Conservation (phyloP, 2,797 vertebrate genomes). For the Chloroceryle inda region DNA sequence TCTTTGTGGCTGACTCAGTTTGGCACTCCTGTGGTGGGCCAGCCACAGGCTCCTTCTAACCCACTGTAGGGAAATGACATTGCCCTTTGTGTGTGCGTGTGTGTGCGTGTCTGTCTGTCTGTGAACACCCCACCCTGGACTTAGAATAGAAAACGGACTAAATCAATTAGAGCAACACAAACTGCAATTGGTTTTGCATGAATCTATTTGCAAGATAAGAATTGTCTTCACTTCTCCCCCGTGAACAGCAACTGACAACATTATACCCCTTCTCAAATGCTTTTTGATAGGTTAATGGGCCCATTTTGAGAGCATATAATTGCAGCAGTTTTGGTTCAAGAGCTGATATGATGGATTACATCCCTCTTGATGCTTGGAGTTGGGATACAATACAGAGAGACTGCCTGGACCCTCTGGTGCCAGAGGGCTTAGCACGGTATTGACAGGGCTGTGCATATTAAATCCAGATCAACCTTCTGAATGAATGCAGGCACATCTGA, state of each 20-base stretch:
- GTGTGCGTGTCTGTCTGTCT: neutral
- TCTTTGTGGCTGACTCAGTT: neutral
- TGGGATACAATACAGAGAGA: constrained; percentile 64
- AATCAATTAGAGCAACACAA: constrained; percentile 58
- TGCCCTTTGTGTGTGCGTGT: neutral
- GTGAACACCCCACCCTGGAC: constrained; percentile 11
- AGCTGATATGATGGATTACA: constrained; percentile 71
- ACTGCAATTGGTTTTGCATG: constrained; percentile 62
- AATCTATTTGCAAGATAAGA: constrained; percentile 54
- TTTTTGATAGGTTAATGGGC: constrained; percentile 73
- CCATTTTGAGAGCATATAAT: constrained; percentile 53
- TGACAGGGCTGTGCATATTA: constrained; percentile 73
- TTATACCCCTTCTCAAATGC: constrained; percentile 55
- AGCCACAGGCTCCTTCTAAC: neutral
- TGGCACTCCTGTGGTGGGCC: neutral
- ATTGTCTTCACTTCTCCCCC: constrained; percentile 52
- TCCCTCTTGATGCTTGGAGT: constrained; percentile 50
- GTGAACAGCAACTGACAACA: constrained; percentile 64
- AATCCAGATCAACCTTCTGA: constrained; percentile 75
- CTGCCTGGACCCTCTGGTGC: constrained; percentile 76
- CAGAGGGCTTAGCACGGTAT: constrained; percentile 76
- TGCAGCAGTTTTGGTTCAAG: constrained; percentile 64
- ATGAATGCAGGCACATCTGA: constrained; percentile 61
- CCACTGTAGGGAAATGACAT: neutral
- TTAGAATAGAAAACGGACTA: constrained; percentile 33